Base-by-base conservation (phyloP, 2,113 vertebrate genomes). In the Toxotes chatareus region DNA sequence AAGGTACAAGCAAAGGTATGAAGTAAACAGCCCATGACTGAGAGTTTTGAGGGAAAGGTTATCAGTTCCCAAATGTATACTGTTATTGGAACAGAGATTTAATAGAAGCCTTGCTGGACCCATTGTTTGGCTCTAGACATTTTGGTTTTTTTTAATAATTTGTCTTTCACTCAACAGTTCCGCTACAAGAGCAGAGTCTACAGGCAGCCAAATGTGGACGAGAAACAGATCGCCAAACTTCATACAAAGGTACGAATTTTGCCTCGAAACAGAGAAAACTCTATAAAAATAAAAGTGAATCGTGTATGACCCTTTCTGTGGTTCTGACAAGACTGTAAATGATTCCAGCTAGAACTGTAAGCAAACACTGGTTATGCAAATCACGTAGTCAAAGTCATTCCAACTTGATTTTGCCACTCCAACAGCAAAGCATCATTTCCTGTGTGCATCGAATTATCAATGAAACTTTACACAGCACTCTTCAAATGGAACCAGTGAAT, bases 151-250 rank as follows among this genome's bases (percentile, higher is more conserved):
- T 40, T 23, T 21, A 49, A 49, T 73, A 12, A 21, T 67, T 60
- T 65, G 3, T 83, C n/a, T 16, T 72, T 44, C 7, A 1, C 60
- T 69, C 68, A 51, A 79, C 92, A 96, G 96, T 96, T 96, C 76
- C 94, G 95, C 40, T 96, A 96, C 83, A 96, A 96, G 91, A 96
- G 94, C 76, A 69, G 96, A 87, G 90, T 96, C 5, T 96, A 96
- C 91, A 84, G 92, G 62, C 94, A 95, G 17, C 88, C 94, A 56
- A 88, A 91, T 21, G 71, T 95, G 49, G 95, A 96, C n/a, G 94
- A 96, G 86, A 96, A 96, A 36, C 94, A 95, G 84, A 94, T 96
- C 6, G 92, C 94, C 88, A 96, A 95, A 79, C 93, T 96, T 23
- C 95, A 96, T 21, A 95, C 95, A 0, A 96, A 96, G 95, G 96